Evolutionary conservation across 2,888 invertebrate species (phyloP).

Genomic region (Malacosoma neustria): DNA sequence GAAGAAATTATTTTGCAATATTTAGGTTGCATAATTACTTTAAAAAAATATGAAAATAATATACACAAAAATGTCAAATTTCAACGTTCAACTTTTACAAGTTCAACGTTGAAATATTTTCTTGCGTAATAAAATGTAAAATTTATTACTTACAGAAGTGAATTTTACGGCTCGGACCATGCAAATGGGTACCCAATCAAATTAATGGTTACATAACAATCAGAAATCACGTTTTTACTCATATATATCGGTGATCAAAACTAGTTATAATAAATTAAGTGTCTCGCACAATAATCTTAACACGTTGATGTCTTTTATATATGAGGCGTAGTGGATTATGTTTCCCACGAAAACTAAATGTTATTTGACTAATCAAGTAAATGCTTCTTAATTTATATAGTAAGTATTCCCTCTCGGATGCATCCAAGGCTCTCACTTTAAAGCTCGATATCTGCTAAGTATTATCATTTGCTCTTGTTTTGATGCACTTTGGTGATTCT

Average conservation of each 20-base stretch:
- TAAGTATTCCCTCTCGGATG: too few relatives aligned
- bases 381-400: too few relatives aligned
- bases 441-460: too few relatives aligned
- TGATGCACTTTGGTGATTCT: too few relatives aligned
- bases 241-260: background rate
- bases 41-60: too few relatives aligned
- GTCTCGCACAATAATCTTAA: conserved; percentile 2
- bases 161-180: background rate
- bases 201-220: background rate
- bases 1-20: too few relatives aligned
- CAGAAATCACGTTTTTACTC: background rate
- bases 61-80: too few relatives aligned
- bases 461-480: too few relatives aligned
- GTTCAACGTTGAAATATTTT: conserved; percentile 1
- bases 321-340: conserved; percentile 24
- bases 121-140: background rate
- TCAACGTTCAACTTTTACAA: too few relatives aligned
- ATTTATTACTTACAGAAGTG: background rate
- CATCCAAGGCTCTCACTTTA: too few relatives aligned
- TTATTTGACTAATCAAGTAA: too few relatives aligned
- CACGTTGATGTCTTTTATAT: conserved; percentile 56
- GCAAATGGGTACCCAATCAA: background rate
- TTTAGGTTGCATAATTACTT: too few relatives aligned
- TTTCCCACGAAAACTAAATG: conserved; percentile 17
- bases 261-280: background rate